Conservation (phyloP, 2,113 vertebrate genomes). For the Corythornis madagascariensis region DNA sequence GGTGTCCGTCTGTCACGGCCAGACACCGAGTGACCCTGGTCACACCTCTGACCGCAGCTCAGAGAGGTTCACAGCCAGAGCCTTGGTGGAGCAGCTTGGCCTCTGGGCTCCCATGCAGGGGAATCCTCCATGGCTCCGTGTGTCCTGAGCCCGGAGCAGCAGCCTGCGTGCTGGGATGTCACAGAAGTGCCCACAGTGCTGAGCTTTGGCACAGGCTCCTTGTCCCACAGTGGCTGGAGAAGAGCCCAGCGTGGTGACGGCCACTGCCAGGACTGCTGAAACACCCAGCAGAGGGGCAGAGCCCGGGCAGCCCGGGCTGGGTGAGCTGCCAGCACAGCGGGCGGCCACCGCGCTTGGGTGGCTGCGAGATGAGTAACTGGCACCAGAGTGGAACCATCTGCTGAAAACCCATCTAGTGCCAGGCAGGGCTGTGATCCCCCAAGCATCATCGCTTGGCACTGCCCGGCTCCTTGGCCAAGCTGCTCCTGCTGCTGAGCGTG, state of each 20-base stretch:
- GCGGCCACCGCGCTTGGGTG: background rate
- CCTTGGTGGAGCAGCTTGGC: background rate
- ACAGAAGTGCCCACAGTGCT: background rate
- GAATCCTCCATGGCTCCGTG: background rate
- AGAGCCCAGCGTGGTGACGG: background rate
- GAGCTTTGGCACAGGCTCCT: background rate
- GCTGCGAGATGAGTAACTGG: background rate
- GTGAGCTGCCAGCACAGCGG: background rate
- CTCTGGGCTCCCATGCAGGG: background rate
- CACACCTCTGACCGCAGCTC: background rate
- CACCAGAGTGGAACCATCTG: background rate
- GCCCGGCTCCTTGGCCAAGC: background rate
- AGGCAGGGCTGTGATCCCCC: background rate
- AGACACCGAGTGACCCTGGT: background rate
- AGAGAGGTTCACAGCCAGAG: background rate
- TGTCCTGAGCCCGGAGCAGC: rapidly evolving
- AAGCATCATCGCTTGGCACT: rapidly evolving
- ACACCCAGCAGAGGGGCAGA: background rate
- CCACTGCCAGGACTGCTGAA: background rate
- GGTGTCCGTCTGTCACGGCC: background rate
- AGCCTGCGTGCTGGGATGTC: rapidly evolving
- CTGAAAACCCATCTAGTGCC: background rate
- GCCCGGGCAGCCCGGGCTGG: background rate
- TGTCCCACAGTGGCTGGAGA: background rate
- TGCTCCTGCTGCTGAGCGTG: background rate